A percentile compares a stretch with the other conserved stretches of the same genome.
These are phyloP conservation scores for Brachypterus glaber DNA, from an alignment of 2,888 invertebrate species.

Conservation along the genomic window DNA sequence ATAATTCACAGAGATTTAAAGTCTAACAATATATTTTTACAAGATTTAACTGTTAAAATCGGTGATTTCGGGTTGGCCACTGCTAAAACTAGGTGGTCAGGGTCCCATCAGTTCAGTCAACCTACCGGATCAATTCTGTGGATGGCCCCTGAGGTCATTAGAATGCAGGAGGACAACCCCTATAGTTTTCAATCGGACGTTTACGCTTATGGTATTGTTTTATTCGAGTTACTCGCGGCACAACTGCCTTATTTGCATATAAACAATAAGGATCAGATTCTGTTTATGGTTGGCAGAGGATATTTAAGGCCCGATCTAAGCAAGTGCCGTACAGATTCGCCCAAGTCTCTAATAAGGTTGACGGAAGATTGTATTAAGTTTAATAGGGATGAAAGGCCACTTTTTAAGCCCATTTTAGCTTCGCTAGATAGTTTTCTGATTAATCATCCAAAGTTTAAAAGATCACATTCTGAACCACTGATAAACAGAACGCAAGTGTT, in stretches of 20 bases:
- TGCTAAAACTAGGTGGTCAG: slow-evolving; percentile 95
- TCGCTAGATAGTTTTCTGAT: slow-evolving; percentile 79
- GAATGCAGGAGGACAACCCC: slow-evolving; percentile 93
- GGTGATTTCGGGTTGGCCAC: slow-evolving; percentile 97
- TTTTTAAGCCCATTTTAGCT: slow-evolving; percentile 82
- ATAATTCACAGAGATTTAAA: slow-evolving; percentile 98
- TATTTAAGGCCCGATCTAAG: slow-evolving; percentile 77
- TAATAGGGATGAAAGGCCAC: slow-evolving; percentile 76
- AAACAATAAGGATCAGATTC: slow-evolving; percentile 86
- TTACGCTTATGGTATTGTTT: slow-evolving; percentile 95
- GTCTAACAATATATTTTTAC: slow-evolving; percentile 97
- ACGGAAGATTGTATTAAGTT: slow-evolving; percentile 88
- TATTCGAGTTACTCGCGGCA: slow-evolving; percentile 89
- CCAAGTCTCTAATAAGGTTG: slow-evolving; percentile 80
- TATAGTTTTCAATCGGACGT: slow-evolving; percentile 99
- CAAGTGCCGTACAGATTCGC: slow-evolving; percentile 77
- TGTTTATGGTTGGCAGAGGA: slow-evolving; percentile 96
- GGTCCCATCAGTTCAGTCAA: slow-evolving; percentile 86
- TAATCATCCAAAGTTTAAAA: slow-evolving; percentile 84
- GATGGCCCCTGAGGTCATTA: slow-evolving; percentile 99
- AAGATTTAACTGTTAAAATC: slow-evolving; percentile 97
- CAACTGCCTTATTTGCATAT: slow-evolving; percentile 88
- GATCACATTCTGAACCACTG: slow-evolving; percentile 80
- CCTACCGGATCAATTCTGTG: slow-evolving; percentile 95
- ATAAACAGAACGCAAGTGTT: slow-evolving; percentile 76